Evolutionary conservation across 30 jellyfish, hydroid and myxozoan genomes (phyloP).

Genomic region (Chironex yamaguchii): DNA sequence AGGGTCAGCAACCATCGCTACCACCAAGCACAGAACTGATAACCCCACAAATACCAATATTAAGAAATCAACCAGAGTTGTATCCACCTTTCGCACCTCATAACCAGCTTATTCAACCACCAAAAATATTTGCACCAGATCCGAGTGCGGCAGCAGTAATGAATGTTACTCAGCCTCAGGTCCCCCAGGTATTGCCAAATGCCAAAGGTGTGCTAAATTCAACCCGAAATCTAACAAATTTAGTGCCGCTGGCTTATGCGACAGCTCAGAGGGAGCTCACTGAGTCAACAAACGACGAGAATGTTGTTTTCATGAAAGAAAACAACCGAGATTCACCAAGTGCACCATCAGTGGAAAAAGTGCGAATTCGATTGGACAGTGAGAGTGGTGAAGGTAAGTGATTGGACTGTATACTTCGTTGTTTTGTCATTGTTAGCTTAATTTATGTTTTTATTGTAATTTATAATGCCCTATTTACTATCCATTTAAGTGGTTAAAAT

Average conservation of each 20-base stretch:
- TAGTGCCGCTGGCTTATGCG: not conserved
- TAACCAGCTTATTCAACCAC: not conserved
- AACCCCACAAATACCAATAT: not conserved
- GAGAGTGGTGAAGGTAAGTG: not conserved
- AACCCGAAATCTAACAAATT: not conserved
- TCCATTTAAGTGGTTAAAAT: too few species aligned
- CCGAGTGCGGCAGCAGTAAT: not conserved
- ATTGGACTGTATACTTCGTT: not conserved
- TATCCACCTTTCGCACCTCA: not conserved
- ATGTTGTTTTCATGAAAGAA: too few species aligned
- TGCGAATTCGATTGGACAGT: not conserved
- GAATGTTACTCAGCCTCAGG: not conserved
- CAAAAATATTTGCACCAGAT: not conserved
- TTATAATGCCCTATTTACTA: too few species aligned
- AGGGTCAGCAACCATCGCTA: not conserved
- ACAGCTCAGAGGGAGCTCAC: not conserved
- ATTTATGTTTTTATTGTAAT: too few species aligned
- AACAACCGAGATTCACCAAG: not conserved
- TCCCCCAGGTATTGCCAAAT: not conserved
- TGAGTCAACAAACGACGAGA: not conserved
- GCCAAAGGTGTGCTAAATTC: not conserved
- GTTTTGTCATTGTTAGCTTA: too few species aligned
- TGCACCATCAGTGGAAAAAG: not conserved
- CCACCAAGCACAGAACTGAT: not conserved
- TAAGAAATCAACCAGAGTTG: not conserved